phyloP scores from a whole-genome alignment of 2,888 invertebrate species.

The Pediacus dermestoides region DNA sequence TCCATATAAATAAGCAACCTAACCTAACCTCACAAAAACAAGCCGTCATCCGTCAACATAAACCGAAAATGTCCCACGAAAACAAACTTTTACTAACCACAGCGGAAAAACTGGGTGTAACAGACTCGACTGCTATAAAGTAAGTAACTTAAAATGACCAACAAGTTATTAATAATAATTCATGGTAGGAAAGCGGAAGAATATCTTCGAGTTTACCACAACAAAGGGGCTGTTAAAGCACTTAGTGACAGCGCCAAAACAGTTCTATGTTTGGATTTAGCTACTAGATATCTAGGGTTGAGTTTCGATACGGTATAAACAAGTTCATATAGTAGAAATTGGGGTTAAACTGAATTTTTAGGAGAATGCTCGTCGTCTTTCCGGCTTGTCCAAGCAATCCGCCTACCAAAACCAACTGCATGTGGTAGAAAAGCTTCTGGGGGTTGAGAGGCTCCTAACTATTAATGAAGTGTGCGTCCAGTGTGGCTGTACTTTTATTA shows the following conservation, averaged over 20 bases:
- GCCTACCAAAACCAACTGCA: slow-evolving; percentile 57
- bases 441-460: slow-evolving; percentile 55
- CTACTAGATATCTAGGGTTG: slow-evolving; percentile 52
- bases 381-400: slow-evolving; percentile 56
- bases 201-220: slow-evolving; percentile 52
- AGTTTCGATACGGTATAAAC: slow-evolving; percentile 54
- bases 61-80: slow-evolving; percentile 21
- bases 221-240: slow-evolving; percentile 47
- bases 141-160: slow-evolving; percentile 16
- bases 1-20: too few species aligned
- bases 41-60: too few species aligned
- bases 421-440: slow-evolving; percentile 59
- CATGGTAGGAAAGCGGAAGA: slow-evolving; percentile 54
- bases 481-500: slow-evolving; percentile 51
- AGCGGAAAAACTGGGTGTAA: slow-evolving; percentile 26
- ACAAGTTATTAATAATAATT: slow-evolving; percentile 1
- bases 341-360: too few species aligned
- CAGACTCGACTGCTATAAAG: slow-evolving; percentile 26
- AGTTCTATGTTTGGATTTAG: slow-evolving; percentile 61
- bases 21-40: too few species aligned
- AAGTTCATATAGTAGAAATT: too few species aligned
- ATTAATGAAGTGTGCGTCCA: slow-evolving; percentile 58
- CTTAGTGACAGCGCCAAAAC: slow-evolving; percentile 60
- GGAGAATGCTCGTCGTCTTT: slow-evolving; percentile 58
- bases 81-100: slow-evolving; percentile 21